Percentiles rank a stretch among this genome's conserved stretches.
Evolutionary conservation across 1,140 invertebrate genomes (phyloP).

Genomic region (Cherax destructor): DNA sequence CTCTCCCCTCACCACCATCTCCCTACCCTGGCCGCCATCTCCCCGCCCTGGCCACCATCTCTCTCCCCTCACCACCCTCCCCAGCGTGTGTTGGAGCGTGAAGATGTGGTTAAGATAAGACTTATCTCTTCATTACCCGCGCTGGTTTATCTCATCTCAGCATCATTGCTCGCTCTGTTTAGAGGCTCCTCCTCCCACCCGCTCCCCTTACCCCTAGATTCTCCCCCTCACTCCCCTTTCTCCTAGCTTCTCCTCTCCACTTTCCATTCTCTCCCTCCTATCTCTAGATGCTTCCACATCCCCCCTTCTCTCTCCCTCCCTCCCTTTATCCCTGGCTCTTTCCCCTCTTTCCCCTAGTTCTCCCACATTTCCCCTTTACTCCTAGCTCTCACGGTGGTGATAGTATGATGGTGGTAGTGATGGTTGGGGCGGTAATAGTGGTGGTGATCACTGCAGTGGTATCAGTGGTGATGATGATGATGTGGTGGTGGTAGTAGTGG

Average conservation of each 20-base stretch:
- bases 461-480: no score
- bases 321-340: neutral
- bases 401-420: no score
- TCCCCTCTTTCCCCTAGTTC: neutral
- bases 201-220: neutral
- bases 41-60: no score
- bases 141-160: slow-evolving; percentile 26
- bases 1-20: no score
- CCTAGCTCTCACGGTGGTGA: neutral
- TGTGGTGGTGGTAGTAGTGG: no score
- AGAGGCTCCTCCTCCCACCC: neutral
- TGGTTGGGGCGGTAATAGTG: no score
- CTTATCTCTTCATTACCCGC: slow-evolving; percentile 54
- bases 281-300: no score
- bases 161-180: slow-evolving; percentile 14
- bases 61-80: neutral
- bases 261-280: neutral
- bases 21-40: no score
- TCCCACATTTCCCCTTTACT: neutral
- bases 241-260: no score
- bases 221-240: neutral
- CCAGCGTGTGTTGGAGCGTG: neutral
- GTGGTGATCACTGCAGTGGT: no score
- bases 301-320: neutral
- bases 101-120: slow-evolving; percentile 56